phyloP scores from a whole-genome alignment of 2,888 invertebrate species.

The Ectropis crepuscularia region DNA sequence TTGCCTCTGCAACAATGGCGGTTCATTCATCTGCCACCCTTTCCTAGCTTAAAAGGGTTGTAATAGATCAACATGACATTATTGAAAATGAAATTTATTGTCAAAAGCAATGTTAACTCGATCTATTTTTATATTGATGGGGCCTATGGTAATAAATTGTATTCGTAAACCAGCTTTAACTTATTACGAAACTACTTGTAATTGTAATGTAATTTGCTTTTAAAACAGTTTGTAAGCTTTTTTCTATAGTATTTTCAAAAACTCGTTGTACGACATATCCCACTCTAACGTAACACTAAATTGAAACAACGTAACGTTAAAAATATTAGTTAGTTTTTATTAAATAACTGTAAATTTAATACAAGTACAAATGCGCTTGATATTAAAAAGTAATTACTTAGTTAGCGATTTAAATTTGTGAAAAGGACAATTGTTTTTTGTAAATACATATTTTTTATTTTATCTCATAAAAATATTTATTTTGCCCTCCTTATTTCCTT shows the following conservation, averaged over 20 bases:
- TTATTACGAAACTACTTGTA: slow-evolving; percentile 60
- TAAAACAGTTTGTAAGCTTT: slow-evolving; percentile 57
- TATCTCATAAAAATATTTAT: not conserved
- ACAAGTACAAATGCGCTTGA: slow-evolving; percentile 53
- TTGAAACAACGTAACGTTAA: slow-evolving; percentile 23
- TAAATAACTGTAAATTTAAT: slow-evolving; percentile 49
- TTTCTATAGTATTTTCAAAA: slow-evolving; percentile 47
- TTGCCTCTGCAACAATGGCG: slow-evolving; percentile 56
- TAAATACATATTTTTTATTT: not conserved
- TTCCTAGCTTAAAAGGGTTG: slow-evolving; percentile 55
- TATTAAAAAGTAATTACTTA: slow-evolving; percentile 44
- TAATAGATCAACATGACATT: slow-evolving; percentile 48
- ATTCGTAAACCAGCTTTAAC: slow-evolving; percentile 66
- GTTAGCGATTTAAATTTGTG: slow-evolving; percentile 48
- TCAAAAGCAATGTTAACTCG: slow-evolving; percentile 20
- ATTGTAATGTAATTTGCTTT: slow-evolving; percentile 43
- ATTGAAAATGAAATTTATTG: slow-evolving; percentile 11
- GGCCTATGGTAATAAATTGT: slow-evolving; percentile 49
- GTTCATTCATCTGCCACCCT: slow-evolving; percentile 62
- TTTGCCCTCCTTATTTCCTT: not conserved
- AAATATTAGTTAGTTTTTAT: slow-evolving; percentile 41
- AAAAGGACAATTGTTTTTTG: slow-evolving; percentile 31
- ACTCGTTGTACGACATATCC: slow-evolving; percentile 69
- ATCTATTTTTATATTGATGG: slow-evolving; percentile 43
- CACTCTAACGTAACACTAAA: slow-evolving; percentile 68